Percentiles rank a stretch among this genome's conserved stretches.
Conservation (phyloP, 2,113 vertebrate genomes). For the Nettapus auritus region DNA sequence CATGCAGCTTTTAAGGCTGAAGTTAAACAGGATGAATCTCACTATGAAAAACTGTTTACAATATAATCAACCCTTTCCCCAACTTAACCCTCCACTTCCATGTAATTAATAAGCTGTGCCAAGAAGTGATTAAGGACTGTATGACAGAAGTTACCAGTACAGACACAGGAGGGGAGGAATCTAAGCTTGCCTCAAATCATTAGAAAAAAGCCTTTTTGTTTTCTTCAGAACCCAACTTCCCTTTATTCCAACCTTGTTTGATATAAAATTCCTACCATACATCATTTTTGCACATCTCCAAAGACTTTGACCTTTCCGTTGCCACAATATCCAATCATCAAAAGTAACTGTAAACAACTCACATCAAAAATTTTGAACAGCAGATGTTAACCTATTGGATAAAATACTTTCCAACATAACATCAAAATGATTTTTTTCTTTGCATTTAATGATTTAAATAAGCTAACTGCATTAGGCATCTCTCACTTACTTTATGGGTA, state of each 20-base stretch:
- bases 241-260: constrained; percentile 41
- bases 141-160: not conserved
- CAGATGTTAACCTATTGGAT: not conserved
- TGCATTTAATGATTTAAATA: not conserved
- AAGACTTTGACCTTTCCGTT: constrained; percentile 8
- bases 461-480: not conserved
- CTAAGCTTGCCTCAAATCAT: not conserved
- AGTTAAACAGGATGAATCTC: not conserved
- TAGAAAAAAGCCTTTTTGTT: constrained; percentile 73
- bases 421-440: not conserved
- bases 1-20: not conserved
- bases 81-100: not conserved
- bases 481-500: not conserved
- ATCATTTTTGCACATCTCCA: constrained; percentile 47
- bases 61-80: not conserved
- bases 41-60: not conserved
- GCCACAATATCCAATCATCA: not conserved
- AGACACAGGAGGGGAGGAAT: not conserved
- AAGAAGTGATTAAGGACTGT: not conserved
- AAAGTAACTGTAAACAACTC: not conserved
- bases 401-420: not conserved
- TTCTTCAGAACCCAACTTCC: constrained; percentile 72
- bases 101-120: not conserved
- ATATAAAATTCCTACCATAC: constrained; percentile 73
- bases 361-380: constrained; percentile 31